phyloP scores from a whole-genome alignment of 2,113 vertebrate genomes.

The Caranx melampygus region DNA sequence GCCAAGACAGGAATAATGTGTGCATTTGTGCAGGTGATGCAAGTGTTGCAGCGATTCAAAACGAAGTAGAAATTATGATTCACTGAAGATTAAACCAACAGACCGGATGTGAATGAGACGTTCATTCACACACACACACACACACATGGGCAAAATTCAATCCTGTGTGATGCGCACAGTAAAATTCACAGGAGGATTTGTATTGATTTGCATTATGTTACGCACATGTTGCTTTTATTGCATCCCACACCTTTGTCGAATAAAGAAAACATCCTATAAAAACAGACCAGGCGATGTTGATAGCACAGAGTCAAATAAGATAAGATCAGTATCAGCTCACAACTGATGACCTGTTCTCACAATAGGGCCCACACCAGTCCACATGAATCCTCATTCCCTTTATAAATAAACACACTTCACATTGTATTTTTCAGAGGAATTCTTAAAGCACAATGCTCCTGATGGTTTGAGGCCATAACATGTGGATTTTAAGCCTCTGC shows the following conservation, averaged over 20 bases:
- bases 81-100: not conserved
- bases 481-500: constrained; percentile 2
- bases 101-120: not conserved
- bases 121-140: constrained; percentile 8
- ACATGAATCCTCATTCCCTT: not conserved
- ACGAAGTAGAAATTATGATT: not conserved
- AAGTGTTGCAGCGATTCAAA: too few species aligned
- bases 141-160: not conserved
- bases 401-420: not conserved
- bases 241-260: not conserved
- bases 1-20: too few species aligned
- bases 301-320: not conserved
- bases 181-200: not conserved
- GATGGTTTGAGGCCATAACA: not conserved
- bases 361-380: not conserved
- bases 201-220: constrained; percentile 1
- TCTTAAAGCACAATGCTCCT: not conserved
- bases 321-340: not conserved
- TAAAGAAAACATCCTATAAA: not conserved
- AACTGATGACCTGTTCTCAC: not conserved
- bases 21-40: too few species aligned
- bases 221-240: not conserved
- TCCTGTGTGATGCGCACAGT: not conserved
- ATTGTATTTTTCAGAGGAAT: not conserved
- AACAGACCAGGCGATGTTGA: not conserved